Evolutionary conservation across 2,113 vertebrate species (phyloP).

Genomic region (Chaetops frenatus): DNA sequence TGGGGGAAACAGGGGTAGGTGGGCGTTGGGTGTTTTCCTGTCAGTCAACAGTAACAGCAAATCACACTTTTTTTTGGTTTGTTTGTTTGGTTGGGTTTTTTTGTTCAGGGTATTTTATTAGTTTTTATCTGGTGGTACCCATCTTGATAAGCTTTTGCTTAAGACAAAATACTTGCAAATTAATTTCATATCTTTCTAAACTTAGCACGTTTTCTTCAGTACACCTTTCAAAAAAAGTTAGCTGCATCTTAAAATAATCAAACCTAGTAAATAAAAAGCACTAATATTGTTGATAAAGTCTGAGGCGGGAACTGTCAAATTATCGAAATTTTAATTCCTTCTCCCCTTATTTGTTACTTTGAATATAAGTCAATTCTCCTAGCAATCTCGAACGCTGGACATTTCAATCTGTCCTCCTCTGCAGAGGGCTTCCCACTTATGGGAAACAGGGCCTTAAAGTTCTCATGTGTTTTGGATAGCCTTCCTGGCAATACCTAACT

Average conservation of each 20-base stretch:
- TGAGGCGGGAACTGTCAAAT: background rate
- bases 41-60: background rate
- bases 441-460: background rate
- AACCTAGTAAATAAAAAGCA: background rate
- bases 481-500: background rate
- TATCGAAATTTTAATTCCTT: background rate
- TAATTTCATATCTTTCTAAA: background rate
- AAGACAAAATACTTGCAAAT: background rate
- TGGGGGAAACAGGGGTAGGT: background rate
- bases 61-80: background rate
- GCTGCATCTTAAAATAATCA: background rate
- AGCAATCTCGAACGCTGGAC: background rate
- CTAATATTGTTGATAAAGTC: background rate
- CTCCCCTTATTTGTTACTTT: background rate
- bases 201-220: background rate
- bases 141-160: background rate
- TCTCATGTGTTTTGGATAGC: background rate
- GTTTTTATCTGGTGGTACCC: background rate
- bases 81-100: background rate
- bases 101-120: background rate
- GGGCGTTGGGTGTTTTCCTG: accelerated
- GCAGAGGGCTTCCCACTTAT: background rate
- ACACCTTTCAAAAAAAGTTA: background rate
- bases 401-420: background rate
- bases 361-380: background rate